Conservation (phyloP, 2,888 invertebrate species). For the Julus scanicus region DNA sequence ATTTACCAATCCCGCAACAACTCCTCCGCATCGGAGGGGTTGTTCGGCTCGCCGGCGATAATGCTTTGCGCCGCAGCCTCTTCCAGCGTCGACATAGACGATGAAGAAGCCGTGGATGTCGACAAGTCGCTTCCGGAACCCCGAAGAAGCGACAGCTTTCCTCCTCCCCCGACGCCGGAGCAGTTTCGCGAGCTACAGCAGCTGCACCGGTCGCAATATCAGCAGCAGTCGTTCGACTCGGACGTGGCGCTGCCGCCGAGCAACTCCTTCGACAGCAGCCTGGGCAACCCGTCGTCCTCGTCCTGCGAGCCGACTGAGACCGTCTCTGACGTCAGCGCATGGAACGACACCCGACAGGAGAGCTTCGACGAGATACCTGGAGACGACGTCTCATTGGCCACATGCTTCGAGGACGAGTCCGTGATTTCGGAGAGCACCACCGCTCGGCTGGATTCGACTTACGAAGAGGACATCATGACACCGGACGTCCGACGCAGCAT, state of each 20-base stretch:
- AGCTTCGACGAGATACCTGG: neutral
- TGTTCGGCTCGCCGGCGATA: neutral
- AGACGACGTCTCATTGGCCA: neutral
- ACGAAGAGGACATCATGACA: neutral
- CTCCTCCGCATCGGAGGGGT: constrained; percentile 9
- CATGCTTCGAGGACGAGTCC: neutral
- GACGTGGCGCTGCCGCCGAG: neutral
- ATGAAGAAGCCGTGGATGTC: neutral
- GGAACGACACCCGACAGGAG: neutral
- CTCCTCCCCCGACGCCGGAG: constrained; percentile 30
- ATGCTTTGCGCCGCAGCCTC: neutral
- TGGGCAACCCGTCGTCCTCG: neutral
- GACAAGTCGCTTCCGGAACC: neutral
- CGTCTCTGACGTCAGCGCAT: neutral
- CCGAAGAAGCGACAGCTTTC: constrained; percentile 12
- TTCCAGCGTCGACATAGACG: neutral
- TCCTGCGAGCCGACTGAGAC: constrained; percentile 48
- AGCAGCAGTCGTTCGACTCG: neutral
- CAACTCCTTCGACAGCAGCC: constrained; percentile 10
- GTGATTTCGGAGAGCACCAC: neutral
- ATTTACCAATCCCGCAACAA: neutral
- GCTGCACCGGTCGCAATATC: neutral
- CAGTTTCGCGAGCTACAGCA: neutral
- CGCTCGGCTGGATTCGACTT: neutral
- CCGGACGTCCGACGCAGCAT: neutral